Conservation (phyloP, 2,113 vertebrate species). For the Anoura caudifer region DNA sequence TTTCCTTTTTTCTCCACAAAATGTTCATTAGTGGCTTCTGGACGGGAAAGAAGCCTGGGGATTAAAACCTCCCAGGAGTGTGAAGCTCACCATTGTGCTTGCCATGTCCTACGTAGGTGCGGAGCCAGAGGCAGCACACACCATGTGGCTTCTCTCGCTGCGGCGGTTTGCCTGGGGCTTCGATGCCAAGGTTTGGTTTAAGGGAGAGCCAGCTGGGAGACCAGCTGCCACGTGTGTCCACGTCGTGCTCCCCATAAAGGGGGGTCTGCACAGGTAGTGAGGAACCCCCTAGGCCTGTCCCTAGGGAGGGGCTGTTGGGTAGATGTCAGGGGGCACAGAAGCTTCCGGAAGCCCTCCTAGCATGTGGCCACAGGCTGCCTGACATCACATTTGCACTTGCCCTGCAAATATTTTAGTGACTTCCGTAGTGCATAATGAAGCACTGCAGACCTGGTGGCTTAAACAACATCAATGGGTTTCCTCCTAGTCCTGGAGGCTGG, state of each 20-base stretch:
- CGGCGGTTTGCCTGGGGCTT: accelerated
- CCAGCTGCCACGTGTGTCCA: background rate
- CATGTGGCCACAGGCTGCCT: background rate
- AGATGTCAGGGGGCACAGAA: background rate
- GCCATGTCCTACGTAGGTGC: accelerated
- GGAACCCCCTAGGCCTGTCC: background rate
- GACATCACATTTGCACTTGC: background rate
- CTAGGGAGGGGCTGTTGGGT: background rate
- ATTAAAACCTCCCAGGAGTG: background rate
- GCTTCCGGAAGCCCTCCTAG: background rate
- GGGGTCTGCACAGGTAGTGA: background rate
- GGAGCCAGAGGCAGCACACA: background rate
- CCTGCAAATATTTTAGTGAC: background rate
- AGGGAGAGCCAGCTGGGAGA: background rate
- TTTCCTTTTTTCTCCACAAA: background rate
- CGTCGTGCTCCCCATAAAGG: background rate
- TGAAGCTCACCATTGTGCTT: background rate
- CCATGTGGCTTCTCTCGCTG: accelerated
- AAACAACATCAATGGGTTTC: background rate
- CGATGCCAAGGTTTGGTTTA: background rate
- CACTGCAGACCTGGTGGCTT: background rate
- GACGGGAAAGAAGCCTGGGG: background rate
- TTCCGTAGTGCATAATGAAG: background rate
- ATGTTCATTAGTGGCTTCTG: background rate
- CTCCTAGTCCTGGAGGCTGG: background rate